Base-by-base conservation (phyloP, 2,113 vertebrate genomes). In the Brachionichthys hirsutus region DNA sequence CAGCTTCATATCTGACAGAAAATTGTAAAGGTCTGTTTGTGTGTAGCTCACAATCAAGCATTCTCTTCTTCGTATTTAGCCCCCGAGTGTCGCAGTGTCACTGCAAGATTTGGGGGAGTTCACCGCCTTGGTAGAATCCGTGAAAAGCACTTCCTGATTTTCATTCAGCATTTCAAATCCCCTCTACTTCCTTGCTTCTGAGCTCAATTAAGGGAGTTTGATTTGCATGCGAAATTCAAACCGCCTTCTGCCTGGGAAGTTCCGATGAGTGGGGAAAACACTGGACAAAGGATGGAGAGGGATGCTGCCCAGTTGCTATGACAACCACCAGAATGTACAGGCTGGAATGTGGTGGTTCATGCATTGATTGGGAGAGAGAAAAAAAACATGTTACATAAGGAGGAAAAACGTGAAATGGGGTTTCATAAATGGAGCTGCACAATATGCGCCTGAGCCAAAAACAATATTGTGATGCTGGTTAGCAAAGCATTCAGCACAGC, bases 271-370 rank as follows among this genome's bases (percentile, higher is more conserved):
- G 66, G 71, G 60, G 47, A 16, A 73, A 62, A 72, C 66, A 70
- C 77, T 62, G 85, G 86, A 85, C 83, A 83, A 89, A 79, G 80
- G 77, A 86, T 69, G 70, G 43, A 73, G 57, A 73, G 64, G 74
- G 83, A 89, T 87, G 89, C 83, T 87, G 87, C 81, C 73, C 70
- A 82, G 90, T 92, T 89, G 82, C 89, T 67, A 89, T 90, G 85
- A 78, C 85, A 58, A 91, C 90, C 67, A 88, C 85, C 57, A 34
- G 82, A 87, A 85, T 82, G 79, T 85, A 83, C 88, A 87, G 85
- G 83, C 86, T 85, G 62, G 70, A 84, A 78, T 52, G 4, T 73
- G 84, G 73, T 84, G 55, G 78, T 77, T 83, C 69, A 76, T 62
- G 81, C 81, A 42, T 67, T 19, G 44, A 69, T 50, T 52, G 73